Percentiles rank a stretch among this genome's conserved stretches.
These are phyloP conservation scores for Microctenopoma stevenorrisi DNA, from an alignment of 2,797 vertebrate species.

Conservation along the genomic window DNA sequence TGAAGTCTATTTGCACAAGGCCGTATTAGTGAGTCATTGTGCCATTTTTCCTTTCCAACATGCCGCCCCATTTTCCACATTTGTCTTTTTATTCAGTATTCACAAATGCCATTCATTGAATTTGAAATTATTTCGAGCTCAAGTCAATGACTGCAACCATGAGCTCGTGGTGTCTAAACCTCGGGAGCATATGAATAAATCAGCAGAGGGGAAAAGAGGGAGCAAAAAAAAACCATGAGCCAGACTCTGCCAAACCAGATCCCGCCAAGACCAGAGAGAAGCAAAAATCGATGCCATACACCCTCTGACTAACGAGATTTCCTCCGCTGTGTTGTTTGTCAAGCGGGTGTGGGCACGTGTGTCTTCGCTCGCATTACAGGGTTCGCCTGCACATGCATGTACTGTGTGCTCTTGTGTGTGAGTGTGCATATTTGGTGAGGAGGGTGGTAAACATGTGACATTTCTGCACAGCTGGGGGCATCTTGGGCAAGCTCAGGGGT, in stretches of 20 bases:
- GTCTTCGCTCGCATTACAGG: slow-evolving; percentile 14
- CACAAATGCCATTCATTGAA: slow-evolving; percentile 70
- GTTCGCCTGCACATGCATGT: slow-evolving; percentile 24
- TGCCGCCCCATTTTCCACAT: slow-evolving; percentile 16
- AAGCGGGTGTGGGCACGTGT: slow-evolving; percentile 33
- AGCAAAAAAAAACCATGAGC: slow-evolving; percentile 37
- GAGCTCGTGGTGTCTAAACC: slow-evolving; percentile 69
- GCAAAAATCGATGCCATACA: slow-evolving; percentile 75
- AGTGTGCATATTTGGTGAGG: slow-evolving; percentile 67
- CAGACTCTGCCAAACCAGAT: slow-evolving; percentile 75
- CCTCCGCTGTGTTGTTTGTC: slow-evolving; percentile 55
- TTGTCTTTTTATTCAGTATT: slow-evolving; percentile 65
- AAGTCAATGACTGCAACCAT: slow-evolving; percentile 74
- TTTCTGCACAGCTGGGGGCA: slow-evolving; percentile 81
- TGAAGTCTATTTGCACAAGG: slow-evolving; percentile 43
- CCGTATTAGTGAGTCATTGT: slow-evolving; percentile 35
- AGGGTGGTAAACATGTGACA: slow-evolving; percentile 80
- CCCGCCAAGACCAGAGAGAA: slow-evolving; percentile 70
- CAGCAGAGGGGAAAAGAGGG: slow-evolving; percentile 49
- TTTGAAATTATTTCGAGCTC: slow-evolving; percentile 76
- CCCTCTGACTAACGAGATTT: slow-evolving; percentile 76
- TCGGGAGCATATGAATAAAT: slow-evolving; percentile 76
- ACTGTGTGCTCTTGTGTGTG: slow-evolving; percentile 35
- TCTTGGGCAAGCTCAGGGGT: slow-evolving; percentile 76
- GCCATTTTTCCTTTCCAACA: slow-evolving; percentile 6